Percentiles rank a stretch among this genome's conserved stretches.
phyloP scores from a whole-genome alignment of 2,113 vertebrate genomes.

The Terrapene triunguis region DNA sequence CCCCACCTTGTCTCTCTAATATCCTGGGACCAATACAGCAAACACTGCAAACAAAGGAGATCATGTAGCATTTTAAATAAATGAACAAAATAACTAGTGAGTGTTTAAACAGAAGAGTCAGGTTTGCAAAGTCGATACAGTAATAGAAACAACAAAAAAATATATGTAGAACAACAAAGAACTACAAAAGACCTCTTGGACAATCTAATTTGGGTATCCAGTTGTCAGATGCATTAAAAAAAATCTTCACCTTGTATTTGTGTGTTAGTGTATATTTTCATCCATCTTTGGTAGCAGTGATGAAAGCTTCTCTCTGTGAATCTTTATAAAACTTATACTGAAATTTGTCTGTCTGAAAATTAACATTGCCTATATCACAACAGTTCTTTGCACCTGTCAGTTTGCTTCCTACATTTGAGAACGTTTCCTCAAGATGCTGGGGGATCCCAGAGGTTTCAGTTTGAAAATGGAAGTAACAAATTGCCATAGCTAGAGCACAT shows the following conservation, averaged over 20 bases:
- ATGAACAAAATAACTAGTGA: background rate
- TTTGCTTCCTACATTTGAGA: constrained; percentile 36
- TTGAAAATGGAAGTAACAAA: constrained; percentile 50
- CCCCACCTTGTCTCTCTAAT: background rate
- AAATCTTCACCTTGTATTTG: background rate
- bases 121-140: background rate
- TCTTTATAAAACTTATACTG: background rate
- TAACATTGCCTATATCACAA: background rate
- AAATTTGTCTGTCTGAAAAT: background rate
- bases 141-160: background rate
- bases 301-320: background rate
- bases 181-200: background rate
- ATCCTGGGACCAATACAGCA: background rate
- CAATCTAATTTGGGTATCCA: background rate
- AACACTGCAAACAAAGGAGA: background rate
- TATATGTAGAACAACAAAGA: background rate
- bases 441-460: background rate
- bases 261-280: background rate
- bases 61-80: constrained; percentile 13
- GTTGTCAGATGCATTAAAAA: background rate
- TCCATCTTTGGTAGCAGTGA: background rate
- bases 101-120: background rate
- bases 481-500: background rate
- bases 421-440: constrained; percentile 52
- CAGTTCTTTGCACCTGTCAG: background rate